Base-by-base conservation (phyloP, 2,113 vertebrate species). In the Siniperca knerii region DNA sequence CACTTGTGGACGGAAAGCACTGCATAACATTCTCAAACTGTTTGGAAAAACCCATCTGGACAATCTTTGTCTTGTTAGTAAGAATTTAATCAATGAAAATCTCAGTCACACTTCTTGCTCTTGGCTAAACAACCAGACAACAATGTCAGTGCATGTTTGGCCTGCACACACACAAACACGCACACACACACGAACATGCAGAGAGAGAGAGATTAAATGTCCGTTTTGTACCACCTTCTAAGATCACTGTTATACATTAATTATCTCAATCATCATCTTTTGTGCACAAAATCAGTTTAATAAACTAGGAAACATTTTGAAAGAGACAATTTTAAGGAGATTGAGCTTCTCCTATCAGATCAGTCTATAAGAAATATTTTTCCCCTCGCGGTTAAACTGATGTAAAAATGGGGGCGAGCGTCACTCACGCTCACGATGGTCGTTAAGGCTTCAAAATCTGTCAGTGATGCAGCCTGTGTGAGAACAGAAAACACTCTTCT, bases 1-100 rank as follows among this genome's bases (percentile, higher is more conserved):
- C 29, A 74, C 29, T 55, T 29, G 21, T 29, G 35, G 79, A 66
- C 18, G 48, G 21, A 81, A 77, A 60, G 18, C 25, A 5, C 25
- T 12, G 61, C 61, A 8, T 6, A 35, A 62, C 57, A 55, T 84
- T 75, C 64, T 72, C 29, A 70, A 21, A 48, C 40, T 9, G 42
- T 84, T 8, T 16, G 50, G 42, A 13, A 58, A 16, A 79, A 82
- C 55, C 13, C 29, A 54, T 57, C 42, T 10, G 73, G 70, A 75
- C 42, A 44, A 68, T 81, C 82, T n/a, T 75, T 68, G 65, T 83
- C 75, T 79, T 60, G 8, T 72, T 13, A 25, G 65, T 23, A 71
- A 73, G 88, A 92, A 87, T 84, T 65, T 78, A 87, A 90, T 83
- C 86, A 20, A 0, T 44, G 11, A 75, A 77, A 73, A 80, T 85